These are phyloP conservation scores for Coenonympha glycerion DNA, from an alignment of 2,888 invertebrate species.

Conservation along the genomic window DNA sequence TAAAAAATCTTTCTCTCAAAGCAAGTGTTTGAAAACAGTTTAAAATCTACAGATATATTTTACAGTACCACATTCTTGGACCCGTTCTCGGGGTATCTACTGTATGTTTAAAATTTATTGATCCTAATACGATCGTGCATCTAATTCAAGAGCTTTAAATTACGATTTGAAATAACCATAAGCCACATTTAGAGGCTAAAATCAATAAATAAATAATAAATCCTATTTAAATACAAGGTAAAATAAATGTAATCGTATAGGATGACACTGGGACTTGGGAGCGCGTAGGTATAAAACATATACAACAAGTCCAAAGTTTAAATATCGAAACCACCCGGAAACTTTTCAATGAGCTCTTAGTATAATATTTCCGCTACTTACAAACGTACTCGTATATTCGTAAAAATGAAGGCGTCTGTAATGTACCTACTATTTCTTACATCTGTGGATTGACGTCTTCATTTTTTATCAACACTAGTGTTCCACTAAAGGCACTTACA, in stretches of 20 bases:
- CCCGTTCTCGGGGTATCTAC: slow-evolving; percentile 2
- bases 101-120: slow-evolving; percentile 8
- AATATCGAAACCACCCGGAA: too few relatives aligned
- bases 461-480: too few relatives aligned
- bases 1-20: too few relatives aligned
- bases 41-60: not conserved
- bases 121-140: slow-evolving; percentile 10
- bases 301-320: not conserved
- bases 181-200: slow-evolving; percentile 23
- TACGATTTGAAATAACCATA: slow-evolving; percentile 22
- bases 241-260: slow-evolving; percentile 23
- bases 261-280: not conserved
- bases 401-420: too few relatives aligned
- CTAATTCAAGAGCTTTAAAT: slow-evolving; percentile 17
- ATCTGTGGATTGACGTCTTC: too few relatives aligned
- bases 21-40: too few relatives aligned
- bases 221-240: slow-evolving; percentile 20
- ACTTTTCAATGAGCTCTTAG: too few relatives aligned
- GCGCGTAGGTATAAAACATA: not conserved
- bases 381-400: too few relatives aligned
- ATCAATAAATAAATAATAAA: slow-evolving; percentile 19
- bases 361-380: too few relatives aligned
- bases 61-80: not conserved
- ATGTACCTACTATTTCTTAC: too few relatives aligned
- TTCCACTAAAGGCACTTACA: too few relatives aligned